Evolutionary conservation across 2,797 vertebrate species (phyloP).

Genomic region (Nannoperca obscura): DNA sequence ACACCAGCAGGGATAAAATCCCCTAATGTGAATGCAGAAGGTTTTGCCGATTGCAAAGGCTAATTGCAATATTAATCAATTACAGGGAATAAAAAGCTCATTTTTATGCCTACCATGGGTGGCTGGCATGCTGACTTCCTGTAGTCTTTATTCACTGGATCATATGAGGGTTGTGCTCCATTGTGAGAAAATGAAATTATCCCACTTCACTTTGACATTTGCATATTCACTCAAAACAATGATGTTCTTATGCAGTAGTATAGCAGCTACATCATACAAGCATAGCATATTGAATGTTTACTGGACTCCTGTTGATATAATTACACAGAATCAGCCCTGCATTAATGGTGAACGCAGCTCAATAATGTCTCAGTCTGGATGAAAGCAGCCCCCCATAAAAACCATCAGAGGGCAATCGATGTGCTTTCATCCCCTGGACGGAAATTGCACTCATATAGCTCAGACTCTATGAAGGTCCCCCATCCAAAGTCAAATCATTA

Average conservation of each 20-base stretch:
- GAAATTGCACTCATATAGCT: slow-evolving; percentile 86
- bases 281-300: slow-evolving; percentile 64
- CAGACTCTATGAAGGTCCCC: slow-evolving; percentile 81
- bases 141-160: slow-evolving; percentile 60
- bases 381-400: slow-evolving; percentile 83
- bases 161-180: slow-evolving; percentile 39
- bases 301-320: slow-evolving; percentile 75
- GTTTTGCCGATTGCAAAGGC: slow-evolving; percentile 71
- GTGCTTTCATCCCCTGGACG: slow-evolving; percentile 84
- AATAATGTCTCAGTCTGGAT: slow-evolving; percentile 85
- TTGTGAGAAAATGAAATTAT: slow-evolving; percentile 58
- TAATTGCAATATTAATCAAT: slow-evolving; percentile 85
- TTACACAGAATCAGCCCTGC: slow-evolving; percentile 76
- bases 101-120: slow-evolving; percentile 68
- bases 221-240: slow-evolving; percentile 61
- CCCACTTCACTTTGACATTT: slow-evolving; percentile 54
- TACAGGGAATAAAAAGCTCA: slow-evolving; percentile 75
- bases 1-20: slow-evolving; percentile 69
- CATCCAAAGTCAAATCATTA: slow-evolving; percentile 84
- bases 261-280: slow-evolving; percentile 42
- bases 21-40: slow-evolving; percentile 70
- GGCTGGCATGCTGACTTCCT: slow-evolving; percentile 60
- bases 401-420: slow-evolving; percentile 87
- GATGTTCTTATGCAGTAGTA: slow-evolving; percentile 5
- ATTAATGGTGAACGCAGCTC: slow-evolving; percentile 81